Evolutionary conservation across 2,888 invertebrate species (phyloP).

Genomic region (Drosophila pseudotalamancana): DNA sequence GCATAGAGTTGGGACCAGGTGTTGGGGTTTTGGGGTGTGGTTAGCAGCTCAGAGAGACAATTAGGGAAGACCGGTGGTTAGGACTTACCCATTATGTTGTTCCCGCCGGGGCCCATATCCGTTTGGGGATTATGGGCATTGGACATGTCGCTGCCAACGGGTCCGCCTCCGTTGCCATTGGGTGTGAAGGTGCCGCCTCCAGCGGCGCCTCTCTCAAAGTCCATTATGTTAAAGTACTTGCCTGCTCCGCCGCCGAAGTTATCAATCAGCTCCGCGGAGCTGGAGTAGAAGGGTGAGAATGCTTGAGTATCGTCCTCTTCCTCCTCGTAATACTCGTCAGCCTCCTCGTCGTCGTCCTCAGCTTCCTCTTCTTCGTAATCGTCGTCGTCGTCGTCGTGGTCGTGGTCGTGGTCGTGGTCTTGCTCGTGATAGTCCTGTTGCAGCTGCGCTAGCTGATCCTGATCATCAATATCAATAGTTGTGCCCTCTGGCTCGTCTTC

Average conservation of each 20-base stretch:
- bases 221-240: slow-evolving; percentile 72
- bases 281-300: slow-evolving; percentile 72
- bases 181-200: slow-evolving; percentile 66
- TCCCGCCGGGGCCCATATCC: slow-evolving; percentile 63
- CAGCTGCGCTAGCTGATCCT: slow-evolving; percentile 50
- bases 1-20: background rate
- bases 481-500: slow-evolving; percentile 68
- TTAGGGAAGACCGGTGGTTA: background rate
- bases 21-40: background rate
- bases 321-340: slow-evolving; percentile 67
- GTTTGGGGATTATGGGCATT: slow-evolving; percentile 48
- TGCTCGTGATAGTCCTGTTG: slow-evolving; percentile 47
- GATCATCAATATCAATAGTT: slow-evolving; percentile 68
- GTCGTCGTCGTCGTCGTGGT: slow-evolving; percentile 37
- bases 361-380: slow-evolving; percentile 26
- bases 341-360: slow-evolving; percentile 57
- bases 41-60: background rate
- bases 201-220: slow-evolving; percentile 56
- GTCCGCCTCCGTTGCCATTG: slow-evolving; percentile 63
- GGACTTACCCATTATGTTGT: slow-evolving; percentile 66
- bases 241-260: slow-evolving; percentile 63
- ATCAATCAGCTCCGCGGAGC: slow-evolving; percentile 71
- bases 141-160: slow-evolving; percentile 56
- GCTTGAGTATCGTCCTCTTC: slow-evolving; percentile 71
- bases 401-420: slow-evolving; percentile 23